Evolutionary conservation across 2,113 vertebrate genomes (phyloP), one percentile per base, ranked within the genome.

Genomic region (Trogon melanurus): DNA sequence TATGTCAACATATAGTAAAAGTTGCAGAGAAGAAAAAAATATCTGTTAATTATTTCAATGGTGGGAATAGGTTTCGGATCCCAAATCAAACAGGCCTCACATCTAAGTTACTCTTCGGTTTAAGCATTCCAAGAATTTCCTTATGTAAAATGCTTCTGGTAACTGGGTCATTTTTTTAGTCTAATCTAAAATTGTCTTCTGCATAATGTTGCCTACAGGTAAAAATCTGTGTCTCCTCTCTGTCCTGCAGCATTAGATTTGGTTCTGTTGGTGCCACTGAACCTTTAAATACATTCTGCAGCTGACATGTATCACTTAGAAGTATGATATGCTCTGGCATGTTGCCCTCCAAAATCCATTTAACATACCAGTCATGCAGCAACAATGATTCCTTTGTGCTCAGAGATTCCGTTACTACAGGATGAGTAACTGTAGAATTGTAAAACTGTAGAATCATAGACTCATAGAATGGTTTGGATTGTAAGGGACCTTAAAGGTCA

Each of bases 231-330:
- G 67, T 86, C 51, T 32, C 44, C 91, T 74, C 85, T 90, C 60
- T 85, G 82, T 91, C 82, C 79, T 73, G 29, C 16, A 93, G 85
- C 38, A 91, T 93, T 91, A 95, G 38, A 58, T 78, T 70, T 93
- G 47, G 34, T 91, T 96, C 45, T 83, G 16, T 83, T 85, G 57
- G 67, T 84, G 69, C 69, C 83, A 90, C 32, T 91, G 79, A 96
- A 93, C 65, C 85, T 51, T 96, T 93, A 94, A 94, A 88, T 78
- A 44, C n/a, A 78, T 94, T 95, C 73, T 90, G 64, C 26, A 79
- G 23, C 67, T 97, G 89, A 95, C 91, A 89, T 88, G 70, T 80
- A 88, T 78, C 79, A 95, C 34, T 96, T 90, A 86, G 78, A 94
- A 90, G 32, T 78, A 78, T 84, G 71, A 91, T 96, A 44, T 74